Base-by-base conservation (phyloP, 2,888 invertebrate species). In the Sabellastarte sp. region DNA sequence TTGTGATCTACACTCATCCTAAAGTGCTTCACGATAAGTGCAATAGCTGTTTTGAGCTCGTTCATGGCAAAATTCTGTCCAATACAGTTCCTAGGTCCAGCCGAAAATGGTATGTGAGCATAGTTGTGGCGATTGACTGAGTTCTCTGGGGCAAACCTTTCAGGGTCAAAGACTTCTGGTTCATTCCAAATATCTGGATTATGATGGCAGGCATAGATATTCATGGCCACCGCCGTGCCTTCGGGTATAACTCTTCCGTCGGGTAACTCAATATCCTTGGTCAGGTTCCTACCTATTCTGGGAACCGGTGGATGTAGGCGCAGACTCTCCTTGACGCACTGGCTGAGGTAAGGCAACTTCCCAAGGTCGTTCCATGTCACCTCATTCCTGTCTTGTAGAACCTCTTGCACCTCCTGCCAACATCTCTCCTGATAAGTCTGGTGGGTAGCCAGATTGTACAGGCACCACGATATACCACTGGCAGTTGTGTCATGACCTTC, bases 1-100 rank as follows among this genome's bases (percentile, higher is more conserved):
- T n/a, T n/a, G n/a, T n/a, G n/a, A n/a, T n/a, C n/a, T n/a, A n/a
- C n/a, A n/a, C n/a, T n/a, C n/a, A n/a, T n/a, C n/a, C n/a, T 26
- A 29, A 60, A 63, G 55, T 60, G 28, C 30, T 32, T 32, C 4
- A 63, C 10, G 26, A 59, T 55, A 29, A 53, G n/a, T 15, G 50
- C 53, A n/a, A 55, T 10, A 5, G 57, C 50, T 2, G 50, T 32
- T 28, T 63, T 63, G 52, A 63, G 26, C 51, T 63, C 60, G 31
- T 60, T 51, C 63, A 61, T 50, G 41, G 63, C 60, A 32, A 63
- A 63, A 30, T 60, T 26, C 53, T 63, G 63, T 3, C 60, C 63
- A 29, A 63, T 61, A 33, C 60, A 60, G 55, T 63, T 63, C 28
- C 63, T n/a, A 15, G 59, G 57, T n/a, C 62, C 59, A 50, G 62